Evolutionary conservation across 2,888 invertebrate species (phyloP), one percentile per base, ranked within the genome.

Genomic region (Amaurobius ferox): DNA sequence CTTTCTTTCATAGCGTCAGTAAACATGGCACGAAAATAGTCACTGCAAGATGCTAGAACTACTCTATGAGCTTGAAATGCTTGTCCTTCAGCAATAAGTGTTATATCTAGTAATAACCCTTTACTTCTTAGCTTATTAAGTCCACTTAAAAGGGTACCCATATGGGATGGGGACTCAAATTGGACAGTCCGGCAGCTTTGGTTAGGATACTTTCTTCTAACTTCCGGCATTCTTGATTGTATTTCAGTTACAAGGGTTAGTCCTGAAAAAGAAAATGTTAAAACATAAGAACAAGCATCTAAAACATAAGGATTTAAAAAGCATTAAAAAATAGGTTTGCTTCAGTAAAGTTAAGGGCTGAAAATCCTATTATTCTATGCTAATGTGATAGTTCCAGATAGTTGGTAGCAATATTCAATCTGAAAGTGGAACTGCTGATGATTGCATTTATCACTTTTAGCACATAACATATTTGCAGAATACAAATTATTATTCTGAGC

Each of bases 11-110:
- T 94, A 66, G 93, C 94, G 90, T 94, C 94, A 0, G 94, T 94
- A 90, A 95, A 95, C 95, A 95, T 95, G 72, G 95, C 95, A 88
- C 94, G 93, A 91, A 95, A 95, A 89, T 95, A 95, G 89, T 94
- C 94, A 89, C 94, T 94, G 90, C 94, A 94, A 32, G 95, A 94
- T 1, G 95, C 94, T 86, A 95, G 91, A 0, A 95, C 94, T 0
- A 94, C 94, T 88, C 94, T 93, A 90, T 95, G 95, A 0, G 94
- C 95, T 92, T 93, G 74, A 61, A 94, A 94, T 13, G 93, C 91
- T 89, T 93, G 92, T 30, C 94, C 94, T 89, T 94, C 94, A n/a
- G 94, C 94, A 67, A 94, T 91, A 11, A 95, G 92, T 0, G 94
- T 94, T 16, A 95, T 93, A 91, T 95, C 95, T 88, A 94, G 92